Base-by-base conservation (phyloP, 1,140 invertebrate species). In the Psix sp. region DNA sequence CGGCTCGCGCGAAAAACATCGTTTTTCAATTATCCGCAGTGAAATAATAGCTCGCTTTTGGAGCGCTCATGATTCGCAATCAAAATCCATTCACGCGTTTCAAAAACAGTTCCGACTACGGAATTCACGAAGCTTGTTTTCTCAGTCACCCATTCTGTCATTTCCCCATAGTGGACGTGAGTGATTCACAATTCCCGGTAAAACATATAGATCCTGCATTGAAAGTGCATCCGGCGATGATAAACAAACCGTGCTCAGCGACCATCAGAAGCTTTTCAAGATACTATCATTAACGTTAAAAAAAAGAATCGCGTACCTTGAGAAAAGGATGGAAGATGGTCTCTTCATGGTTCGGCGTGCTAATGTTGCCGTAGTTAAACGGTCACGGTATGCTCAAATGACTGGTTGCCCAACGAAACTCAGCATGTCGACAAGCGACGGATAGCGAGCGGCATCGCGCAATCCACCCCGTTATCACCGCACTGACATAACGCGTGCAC, bases 321-420 rank as follows among this genome's bases (percentile, higher is more conserved):
- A 85, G 70, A 57, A 80, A 83, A 79, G 86, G 80, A 80, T 83
- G 71, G 73, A 80, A 84, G 73, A 84, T 73, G 67, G 80, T 75
- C 65, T 85, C 81, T 76, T 86, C 85, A 87, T 86, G 81, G 81
- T 84, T 80, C 75, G 77, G 79, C 82, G 79, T 73, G 46, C 62
- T 86, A 86, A 87, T 87, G 80, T 85, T 86, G 79, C 71, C 38
- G 43, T 57, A n/a, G 11, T 43, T 45, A 70, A n/a, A n/a, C n/a
- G 71, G 70, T 56, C 63, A 74, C 70, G 67, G 35, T 59, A 39
- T 57, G 48, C 72, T 33, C 11, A 36, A 54, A 24, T 5, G 14
- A 48, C 39, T 20, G 26, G 21, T 14, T 5, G 11, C 18, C 11
- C 10, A 42, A 56, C 29, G 14, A 13, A 46, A 24, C 18, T 21